These are phyloP conservation scores for Orcinus orca DNA, from an alignment of 2,113 vertebrate species.

Conservation along the genomic window DNA sequence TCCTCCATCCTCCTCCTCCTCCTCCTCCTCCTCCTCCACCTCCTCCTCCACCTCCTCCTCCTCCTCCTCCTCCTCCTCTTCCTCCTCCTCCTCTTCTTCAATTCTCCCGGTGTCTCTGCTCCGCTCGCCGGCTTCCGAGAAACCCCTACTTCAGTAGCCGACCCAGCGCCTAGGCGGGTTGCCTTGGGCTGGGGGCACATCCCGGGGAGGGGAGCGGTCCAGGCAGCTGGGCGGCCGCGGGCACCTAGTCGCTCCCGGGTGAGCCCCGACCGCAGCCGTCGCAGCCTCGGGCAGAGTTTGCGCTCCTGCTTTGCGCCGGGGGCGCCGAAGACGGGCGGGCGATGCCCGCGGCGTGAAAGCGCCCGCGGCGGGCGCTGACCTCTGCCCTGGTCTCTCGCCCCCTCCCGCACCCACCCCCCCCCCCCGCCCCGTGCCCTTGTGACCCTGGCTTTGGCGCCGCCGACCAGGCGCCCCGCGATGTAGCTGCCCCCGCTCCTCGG, in stretches of 20 bases:
- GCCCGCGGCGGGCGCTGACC: constrained; percentile 77
- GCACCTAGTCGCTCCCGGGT: constrained; percentile 69
- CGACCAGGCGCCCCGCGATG: constrained; percentile 74
- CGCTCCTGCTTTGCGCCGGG: constrained; percentile 65
- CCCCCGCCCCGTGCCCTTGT: constrained; percentile 59
- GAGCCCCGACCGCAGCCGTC: constrained; percentile 70
- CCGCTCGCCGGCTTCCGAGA: constrained; percentile 69
- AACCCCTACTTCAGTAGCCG: constrained; percentile 51
- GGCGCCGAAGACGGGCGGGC: constrained; percentile 54
- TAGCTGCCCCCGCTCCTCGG: constrained; percentile 71
- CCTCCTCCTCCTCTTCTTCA: constrained; percentile 70
- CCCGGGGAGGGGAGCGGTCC: constrained; percentile 53
- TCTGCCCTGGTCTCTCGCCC: constrained; percentile 67
- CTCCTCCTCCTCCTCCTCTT: constrained; percentile 4
- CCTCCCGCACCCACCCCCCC: constrained; percentile 29
- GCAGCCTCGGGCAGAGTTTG: constrained; percentile 69
- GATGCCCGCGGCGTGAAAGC: constrained; percentile 80
- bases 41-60: constrained; percentile 72
- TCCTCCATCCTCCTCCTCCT: constrained; percentile 52
- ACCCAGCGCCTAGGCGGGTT: constrained; percentile 58
- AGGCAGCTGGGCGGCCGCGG: constrained; percentile 53
- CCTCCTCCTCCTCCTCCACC: constrained; percentile 67
- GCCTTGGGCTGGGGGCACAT: constrained; percentile 54
- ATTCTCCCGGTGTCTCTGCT: constrained; percentile 72
- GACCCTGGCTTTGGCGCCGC: constrained; percentile 76